Base-by-base conservation (phyloP, 2,888 invertebrate genomes). In the Cosmia trapezina region DNA sequence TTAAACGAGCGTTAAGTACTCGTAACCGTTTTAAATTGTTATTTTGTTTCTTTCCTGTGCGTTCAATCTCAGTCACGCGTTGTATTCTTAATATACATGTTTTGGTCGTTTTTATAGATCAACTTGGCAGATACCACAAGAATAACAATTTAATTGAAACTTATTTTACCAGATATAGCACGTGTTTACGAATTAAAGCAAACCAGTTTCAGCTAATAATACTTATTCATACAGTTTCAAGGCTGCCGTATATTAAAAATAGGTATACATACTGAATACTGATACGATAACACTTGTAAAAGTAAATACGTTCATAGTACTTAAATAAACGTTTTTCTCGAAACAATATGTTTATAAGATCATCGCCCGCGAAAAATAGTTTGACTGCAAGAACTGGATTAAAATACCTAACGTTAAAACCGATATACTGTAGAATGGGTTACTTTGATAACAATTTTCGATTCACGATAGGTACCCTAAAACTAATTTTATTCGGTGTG, bases 61-160 rank as follows among this genome's bases (percentile, higher is more conserved):
- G 37, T 56, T 53, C 12, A 64, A 64, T 67, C 45, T 74, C 33
- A 45, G 33, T 70, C 65, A 76, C 22, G 76, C 61, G 14, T 66
- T 43, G 12, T 64, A 28, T 57, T 71, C 28, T 43, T 54, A 47
- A 49, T 56, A 61, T 47, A 65, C 67, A 83, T 37, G 67, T 54
- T 79, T 68, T 51, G 59, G 59, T 75, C 8, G 57, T 75, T 75
- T 62, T 77, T 53, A 14, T 53, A 60, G 56, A 77, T 65, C 45
- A 57, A 17, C 22, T 8, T 41, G 0, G 1, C 14, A n/a, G 59
- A 64, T 70, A 68, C 70, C 61, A 57, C 19, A 28, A 41, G 33
- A 73, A 68, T 59, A 83, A 68, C 57, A 60, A 62, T 79, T 61
- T 65, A 70, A 73, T 81, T 61, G 5, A 69, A 63, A 51, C 49